Percentiles rank a stretch among this genome's conserved stretches.
Evolutionary conservation across 2,888 invertebrate genomes (phyloP).

Genomic region (Gonocerus acuteangulatus): DNA sequence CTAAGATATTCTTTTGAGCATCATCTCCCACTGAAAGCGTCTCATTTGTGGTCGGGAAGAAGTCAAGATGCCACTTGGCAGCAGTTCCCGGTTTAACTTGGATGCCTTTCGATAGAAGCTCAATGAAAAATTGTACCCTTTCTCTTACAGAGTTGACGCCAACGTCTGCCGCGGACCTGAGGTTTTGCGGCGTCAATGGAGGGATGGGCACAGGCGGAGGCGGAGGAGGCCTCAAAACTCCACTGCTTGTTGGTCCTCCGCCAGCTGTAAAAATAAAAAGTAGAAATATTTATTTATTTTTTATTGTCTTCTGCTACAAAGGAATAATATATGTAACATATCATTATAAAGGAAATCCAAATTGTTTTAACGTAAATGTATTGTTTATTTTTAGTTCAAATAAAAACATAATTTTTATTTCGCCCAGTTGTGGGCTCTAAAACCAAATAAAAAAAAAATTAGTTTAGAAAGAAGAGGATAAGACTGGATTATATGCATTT

Average conservation of each 20-base stretch:
- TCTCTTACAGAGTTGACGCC: constrained; percentile 41
- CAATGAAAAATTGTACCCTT: constrained; percentile 38
- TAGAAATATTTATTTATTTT: too few relatives aligned
- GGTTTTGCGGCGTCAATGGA: constrained; percentile 41
- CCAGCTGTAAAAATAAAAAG: too few relatives aligned
- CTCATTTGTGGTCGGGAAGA: constrained; percentile 43
- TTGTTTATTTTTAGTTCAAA: too few relatives aligned
- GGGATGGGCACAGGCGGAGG: constrained; percentile 43
- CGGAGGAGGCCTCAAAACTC: constrained; percentile 42
- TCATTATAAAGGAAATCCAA: too few relatives aligned
- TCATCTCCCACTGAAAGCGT: constrained; percentile 42
- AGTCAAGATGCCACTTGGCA: constrained; percentile 43
- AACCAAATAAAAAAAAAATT: too few relatives aligned
- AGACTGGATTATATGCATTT: too few relatives aligned
- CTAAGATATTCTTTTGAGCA: constrained; percentile 43
- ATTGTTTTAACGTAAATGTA: too few relatives aligned
- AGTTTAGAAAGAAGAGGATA: too few relatives aligned
- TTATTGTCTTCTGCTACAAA: too few relatives aligned
- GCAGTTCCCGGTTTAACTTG: constrained; percentile 42
- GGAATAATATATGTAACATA: too few relatives aligned
- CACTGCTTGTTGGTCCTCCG: constrained; percentile 36
- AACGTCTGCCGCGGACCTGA: constrained; percentile 41
- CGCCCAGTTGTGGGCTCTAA: too few relatives aligned
- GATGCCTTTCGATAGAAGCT: constrained; percentile 40
- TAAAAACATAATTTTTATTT: too few relatives aligned